These are phyloP conservation scores for Helarctos malayanus DNA, from an alignment of 2,797 vertebrate species.

Conservation along the genomic window DNA sequence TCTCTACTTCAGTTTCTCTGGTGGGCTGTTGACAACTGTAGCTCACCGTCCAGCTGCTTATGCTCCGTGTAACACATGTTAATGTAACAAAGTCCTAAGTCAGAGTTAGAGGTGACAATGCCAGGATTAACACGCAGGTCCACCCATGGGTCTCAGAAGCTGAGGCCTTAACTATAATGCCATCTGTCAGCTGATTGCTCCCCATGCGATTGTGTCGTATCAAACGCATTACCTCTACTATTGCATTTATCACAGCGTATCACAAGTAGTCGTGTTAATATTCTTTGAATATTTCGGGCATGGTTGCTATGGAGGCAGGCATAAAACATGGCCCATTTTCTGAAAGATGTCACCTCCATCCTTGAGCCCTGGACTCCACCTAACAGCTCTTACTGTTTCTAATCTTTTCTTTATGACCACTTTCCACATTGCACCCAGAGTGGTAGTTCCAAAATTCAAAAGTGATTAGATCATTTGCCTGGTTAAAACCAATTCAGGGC, in stretches of 20 bases:
- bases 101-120: not conserved
- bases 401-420: not conserved
- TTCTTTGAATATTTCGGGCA: not conserved
- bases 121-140: not conserved
- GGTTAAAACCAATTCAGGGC: not conserved
- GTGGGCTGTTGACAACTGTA: not conserved
- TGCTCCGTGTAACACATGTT: not conserved
- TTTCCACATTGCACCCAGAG: not conserved
- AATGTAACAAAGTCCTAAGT: not conserved
- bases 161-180: not conserved
- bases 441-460: not conserved
- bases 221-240: too few species aligned
- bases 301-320: not conserved
- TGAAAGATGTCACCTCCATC: not conserved
- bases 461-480: not conserved
- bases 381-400: not conserved
- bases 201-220: rapidly evolving
- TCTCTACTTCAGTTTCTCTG: not conserved
- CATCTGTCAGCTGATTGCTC: not conserved
- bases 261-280: not conserved
- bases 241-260: not conserved
- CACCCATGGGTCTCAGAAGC: not conserved
- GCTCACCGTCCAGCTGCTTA: not conserved
- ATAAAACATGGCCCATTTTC: not conserved
- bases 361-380: not conserved